Evolutionary conservation across 2,113 vertebrate species (phyloP).

Genomic region (Corydoras sp.): DNA sequence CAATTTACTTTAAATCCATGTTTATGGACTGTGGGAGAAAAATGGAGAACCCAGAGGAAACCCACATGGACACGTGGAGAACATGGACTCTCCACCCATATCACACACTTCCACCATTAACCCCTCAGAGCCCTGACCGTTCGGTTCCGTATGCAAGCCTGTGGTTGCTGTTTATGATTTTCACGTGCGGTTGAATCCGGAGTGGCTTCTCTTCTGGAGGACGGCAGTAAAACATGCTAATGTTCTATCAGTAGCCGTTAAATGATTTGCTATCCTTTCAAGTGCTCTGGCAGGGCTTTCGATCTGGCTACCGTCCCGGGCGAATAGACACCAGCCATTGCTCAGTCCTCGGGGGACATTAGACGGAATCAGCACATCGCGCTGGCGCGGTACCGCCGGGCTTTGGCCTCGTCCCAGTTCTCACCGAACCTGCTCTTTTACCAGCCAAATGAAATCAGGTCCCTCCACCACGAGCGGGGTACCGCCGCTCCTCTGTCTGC

Average conservation of each 20-base stretch:
- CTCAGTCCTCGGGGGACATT: constrained; percentile 62
- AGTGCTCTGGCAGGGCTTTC: constrained; percentile 65
- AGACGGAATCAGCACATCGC: constrained; percentile 61
- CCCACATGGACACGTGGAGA: too few relatives aligned
- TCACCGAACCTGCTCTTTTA: constrained; percentile 40
- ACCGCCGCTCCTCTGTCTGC: constrained; percentile 45
- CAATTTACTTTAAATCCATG: too few relatives aligned
- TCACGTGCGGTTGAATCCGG: constrained; percentile 39
- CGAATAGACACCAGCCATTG: constrained; percentile 62
- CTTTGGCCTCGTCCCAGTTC: constrained; percentile 51
- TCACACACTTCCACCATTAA: too few relatives aligned
- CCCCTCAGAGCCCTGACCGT: too few relatives aligned
- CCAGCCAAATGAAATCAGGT: constrained; percentile 59
- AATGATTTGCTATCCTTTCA: constrained; percentile 69
- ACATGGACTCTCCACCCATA: too few relatives aligned
- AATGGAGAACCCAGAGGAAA: too few relatives aligned
- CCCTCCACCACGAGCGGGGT: constrained; percentile 33
- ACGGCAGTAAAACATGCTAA: constrained; percentile 58
- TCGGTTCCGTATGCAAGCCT: too few relatives aligned
- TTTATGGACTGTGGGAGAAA: too few relatives aligned
- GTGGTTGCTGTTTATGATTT: not conserved
- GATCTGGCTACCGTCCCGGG: constrained; percentile 59
- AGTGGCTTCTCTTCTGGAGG: constrained; percentile 46
- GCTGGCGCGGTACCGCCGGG: constrained; percentile 27
- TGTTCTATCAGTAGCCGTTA: constrained; percentile 54